Evolutionary conservation across 2,113 vertebrate species (phyloP).

Genomic region (Pluvialis apricaria): DNA sequence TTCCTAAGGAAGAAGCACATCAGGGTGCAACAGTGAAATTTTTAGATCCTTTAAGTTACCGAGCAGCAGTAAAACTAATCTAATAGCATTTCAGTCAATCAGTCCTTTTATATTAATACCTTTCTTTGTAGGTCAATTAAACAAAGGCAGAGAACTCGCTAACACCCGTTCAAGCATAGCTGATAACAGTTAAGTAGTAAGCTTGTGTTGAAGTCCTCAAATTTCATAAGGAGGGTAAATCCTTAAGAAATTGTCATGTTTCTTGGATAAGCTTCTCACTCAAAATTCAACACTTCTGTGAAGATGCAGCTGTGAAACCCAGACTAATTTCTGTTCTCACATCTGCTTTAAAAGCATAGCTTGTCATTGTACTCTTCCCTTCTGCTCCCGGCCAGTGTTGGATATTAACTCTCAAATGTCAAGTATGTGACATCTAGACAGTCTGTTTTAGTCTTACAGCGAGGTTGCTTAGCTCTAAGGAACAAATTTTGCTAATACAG

Average conservation of each 20-base stretch:
- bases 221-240: neutral
- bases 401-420: neutral
- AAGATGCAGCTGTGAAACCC: neutral
- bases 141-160: neutral
- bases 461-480: neutral
- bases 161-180: neutral
- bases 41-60: neutral
- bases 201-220: neutral
- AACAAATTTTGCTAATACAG: neutral
- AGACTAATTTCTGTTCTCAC: neutral
- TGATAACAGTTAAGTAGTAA: neutral
- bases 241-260: neutral
- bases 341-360: neutral
- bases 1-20: constrained; percentile 76
- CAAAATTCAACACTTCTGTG: neutral
- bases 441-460: neutral
- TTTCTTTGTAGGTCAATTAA: neutral
- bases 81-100: neutral
- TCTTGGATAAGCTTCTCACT: neutral
- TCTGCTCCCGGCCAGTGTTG: neutral
- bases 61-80: neutral
- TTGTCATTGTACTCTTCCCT: neutral
- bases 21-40: neutral
- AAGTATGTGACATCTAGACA: neutral
- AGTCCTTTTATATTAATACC: neutral